These are phyloP conservation scores for Erpornis zantholeuca DNA, from an alignment of 2,113 vertebrate species.

Conservation along the genomic window DNA sequence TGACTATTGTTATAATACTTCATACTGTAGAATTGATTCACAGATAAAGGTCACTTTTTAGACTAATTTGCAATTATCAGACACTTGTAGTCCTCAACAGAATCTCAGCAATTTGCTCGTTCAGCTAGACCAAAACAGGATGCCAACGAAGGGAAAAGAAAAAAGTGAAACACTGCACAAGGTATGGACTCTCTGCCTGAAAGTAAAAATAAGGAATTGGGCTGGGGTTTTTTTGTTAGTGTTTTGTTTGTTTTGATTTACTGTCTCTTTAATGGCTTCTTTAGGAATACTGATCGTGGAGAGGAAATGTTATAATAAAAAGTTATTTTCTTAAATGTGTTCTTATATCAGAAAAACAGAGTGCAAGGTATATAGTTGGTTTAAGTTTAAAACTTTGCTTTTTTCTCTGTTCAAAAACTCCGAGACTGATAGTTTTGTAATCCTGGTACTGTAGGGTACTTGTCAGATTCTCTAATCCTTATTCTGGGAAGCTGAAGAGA, in stretches of 20 bases:
- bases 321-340: neutral
- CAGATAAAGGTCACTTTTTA: neutral
- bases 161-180: slow-evolving; percentile 52
- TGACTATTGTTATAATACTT: neutral
- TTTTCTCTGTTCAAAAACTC: neutral
- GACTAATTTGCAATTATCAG: neutral
- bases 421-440: neutral
- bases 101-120: slow-evolving; percentile 89
- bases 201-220: neutral
- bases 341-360: neutral
- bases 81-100: slow-evolving; percentile 66
- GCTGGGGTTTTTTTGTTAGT: neutral
- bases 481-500: neutral
- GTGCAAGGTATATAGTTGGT: neutral
- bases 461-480: neutral
- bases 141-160: slow-evolving; percentile 72
- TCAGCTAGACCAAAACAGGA: slow-evolving; percentile 93
- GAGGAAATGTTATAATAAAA: neutral
- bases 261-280: neutral
- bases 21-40: neutral
- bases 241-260: neutral
- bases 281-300: neutral
- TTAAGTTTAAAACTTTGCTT: neutral
- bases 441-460: neutral
- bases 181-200: slow-evolving; percentile 58